phyloP scores from a whole-genome alignment of 2,113 vertebrate species.

The Vulpes vulpes region DNA sequence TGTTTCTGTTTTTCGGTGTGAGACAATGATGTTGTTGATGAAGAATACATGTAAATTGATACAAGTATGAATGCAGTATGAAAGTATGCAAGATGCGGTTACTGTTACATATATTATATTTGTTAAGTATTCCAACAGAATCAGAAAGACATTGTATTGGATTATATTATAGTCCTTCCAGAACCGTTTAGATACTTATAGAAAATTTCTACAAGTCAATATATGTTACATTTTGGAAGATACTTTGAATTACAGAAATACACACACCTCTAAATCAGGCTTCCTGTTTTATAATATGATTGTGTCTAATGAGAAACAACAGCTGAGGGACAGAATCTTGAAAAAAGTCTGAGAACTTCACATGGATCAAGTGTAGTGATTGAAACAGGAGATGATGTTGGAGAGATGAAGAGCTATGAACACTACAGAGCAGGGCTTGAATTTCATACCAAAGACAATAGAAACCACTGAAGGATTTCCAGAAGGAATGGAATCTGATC shows the following conservation, averaged over 20 bases:
- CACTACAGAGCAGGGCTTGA: not conserved
- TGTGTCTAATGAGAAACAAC: not conserved
- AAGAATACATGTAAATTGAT: conserved; percentile 17
- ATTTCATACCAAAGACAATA: not conserved
- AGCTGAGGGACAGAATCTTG: not conserved
- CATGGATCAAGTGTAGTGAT: not conserved
- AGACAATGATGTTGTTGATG: not conserved
- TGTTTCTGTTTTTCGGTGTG: not conserved
- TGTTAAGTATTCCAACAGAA: not conserved
- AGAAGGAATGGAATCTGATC: not conserved
- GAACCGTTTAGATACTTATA: not conserved
- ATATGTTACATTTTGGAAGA: not conserved
- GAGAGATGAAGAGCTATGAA: not conserved
- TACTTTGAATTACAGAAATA: not conserved
- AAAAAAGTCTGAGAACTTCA: not conserved
- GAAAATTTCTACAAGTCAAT: conserved; percentile 26
- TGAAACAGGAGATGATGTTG: not conserved
- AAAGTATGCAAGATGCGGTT: not conserved
- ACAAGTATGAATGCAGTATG: not conserved
- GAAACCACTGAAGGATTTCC: not conserved
- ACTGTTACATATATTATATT: not conserved
- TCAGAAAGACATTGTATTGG: not conserved
- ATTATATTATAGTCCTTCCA: not conserved
- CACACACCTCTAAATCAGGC: not conserved
- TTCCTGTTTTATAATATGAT: not conserved